These are phyloP conservation scores for Lates japonicus DNA, from an alignment of 2,797 vertebrate genomes.

Conservation along the genomic window DNA sequence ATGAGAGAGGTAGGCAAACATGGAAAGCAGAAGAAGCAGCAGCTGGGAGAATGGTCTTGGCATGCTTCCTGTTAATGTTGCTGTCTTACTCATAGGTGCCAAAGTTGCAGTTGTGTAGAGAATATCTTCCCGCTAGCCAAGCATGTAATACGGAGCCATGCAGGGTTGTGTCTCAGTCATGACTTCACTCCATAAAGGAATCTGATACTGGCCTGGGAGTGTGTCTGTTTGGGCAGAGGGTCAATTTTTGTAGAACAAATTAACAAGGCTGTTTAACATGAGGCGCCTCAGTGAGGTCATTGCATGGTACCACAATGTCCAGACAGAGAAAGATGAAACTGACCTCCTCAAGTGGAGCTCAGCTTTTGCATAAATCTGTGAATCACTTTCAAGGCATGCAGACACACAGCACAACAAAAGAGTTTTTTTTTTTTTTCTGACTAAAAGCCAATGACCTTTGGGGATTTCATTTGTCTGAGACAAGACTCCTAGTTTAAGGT, in stretches of 20 bases:
- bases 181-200: constrained; percentile 30
- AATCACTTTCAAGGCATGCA: not conserved
- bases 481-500: constrained; percentile 35
- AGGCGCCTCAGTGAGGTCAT: constrained; percentile 21
- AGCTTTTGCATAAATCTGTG: constrained; percentile 11
- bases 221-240: constrained; percentile 33
- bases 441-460: constrained; percentile 23
- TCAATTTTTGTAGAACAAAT: constrained; percentile 43
- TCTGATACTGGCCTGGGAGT: constrained; percentile 11
- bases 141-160: constrained; percentile 18
- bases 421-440: constrained; percentile 5
- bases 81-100: not conserved
- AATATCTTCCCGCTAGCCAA: constrained; percentile 15
- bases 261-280: constrained; percentile 46
- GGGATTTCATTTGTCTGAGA: constrained; percentile 18
- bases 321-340: not conserved
- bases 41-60: not conserved
- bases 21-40: not conserved
- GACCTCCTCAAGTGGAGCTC: not conserved
- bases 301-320: not conserved
- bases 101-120: constrained; percentile 6
- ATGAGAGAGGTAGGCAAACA: constrained; percentile 91
- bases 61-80: not conserved
- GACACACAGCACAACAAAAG: constrained; percentile 16
- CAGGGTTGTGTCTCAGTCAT: constrained; percentile 25